Base-by-base conservation (phyloP, 2,888 invertebrate species). In the Sphecodes monilicornis region DNA sequence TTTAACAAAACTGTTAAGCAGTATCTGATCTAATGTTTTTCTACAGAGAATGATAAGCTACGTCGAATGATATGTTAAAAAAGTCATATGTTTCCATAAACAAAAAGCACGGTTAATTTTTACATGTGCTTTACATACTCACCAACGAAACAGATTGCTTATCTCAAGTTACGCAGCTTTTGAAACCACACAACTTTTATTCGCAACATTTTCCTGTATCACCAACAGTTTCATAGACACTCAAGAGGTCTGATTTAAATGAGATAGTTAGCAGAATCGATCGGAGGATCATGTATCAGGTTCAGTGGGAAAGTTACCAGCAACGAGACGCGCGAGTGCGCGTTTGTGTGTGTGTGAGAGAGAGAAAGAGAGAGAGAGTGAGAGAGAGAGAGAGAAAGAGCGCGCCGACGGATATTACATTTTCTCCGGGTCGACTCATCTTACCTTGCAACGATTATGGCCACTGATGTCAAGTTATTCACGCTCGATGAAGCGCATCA, bases 361-460 rank as follows among this genome's bases (percentile, higher is more conserved):
- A n/a, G 8, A 50, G 50, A 50, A 50, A 22, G 22, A 50, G 3
- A 50, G 50, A 50, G 22, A 50, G 22, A 22, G 50, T 3, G 50
- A 22, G 50, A 57, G 26, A 5, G 11, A n/a, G n/a, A n/a, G 60
- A 4, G 60, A 29, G 60, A n/a, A 50, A 66, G 78, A 79, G 70
- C 69, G 64, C 43, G 50, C 22, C 76, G 80, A 66, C 82, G 82
- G 76, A 88, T 87, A 85, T 88, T 86, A 80, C 76, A 88, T 89
- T 86, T 84, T 87, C 89, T 76, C 71, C 79, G 80, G 87, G 64
- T 84, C 84, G 84, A 76, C 70, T 85, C 84, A 79, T 78, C 77
- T 84, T 79, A 75, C 73, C 85, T 87, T 81, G 82, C 68, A 66
- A 77, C 88, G 89, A 87, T 89, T 87, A 84, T 79, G 80, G 85